Evolutionary conservation across 1,140 invertebrate genomes (phyloP).

Genomic region (Chionoecetes opilio): DNA sequence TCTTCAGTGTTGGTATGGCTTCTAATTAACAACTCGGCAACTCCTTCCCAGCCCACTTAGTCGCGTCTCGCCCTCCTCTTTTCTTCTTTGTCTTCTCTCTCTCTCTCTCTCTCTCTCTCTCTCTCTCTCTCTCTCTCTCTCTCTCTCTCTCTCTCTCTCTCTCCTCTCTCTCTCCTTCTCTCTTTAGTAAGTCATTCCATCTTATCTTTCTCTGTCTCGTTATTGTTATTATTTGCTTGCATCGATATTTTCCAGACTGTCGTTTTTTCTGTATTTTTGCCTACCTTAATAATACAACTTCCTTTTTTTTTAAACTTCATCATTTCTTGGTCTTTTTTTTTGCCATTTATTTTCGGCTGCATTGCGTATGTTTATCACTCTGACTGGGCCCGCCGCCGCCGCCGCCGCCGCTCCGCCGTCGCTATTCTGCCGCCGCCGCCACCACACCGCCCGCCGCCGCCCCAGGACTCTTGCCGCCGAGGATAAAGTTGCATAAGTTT

Average conservation of each 20-base stretch:
- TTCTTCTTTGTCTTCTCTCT: not conserved
- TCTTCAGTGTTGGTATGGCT: conserved; percentile 18
- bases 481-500: not conserved
- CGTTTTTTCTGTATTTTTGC: not conserved
- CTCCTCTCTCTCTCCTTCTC: not conserved
- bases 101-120: conserved; percentile 57
- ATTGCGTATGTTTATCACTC: not conserved
- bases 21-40: conserved; percentile 30
- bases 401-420: not conserved
- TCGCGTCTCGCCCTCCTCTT: not conserved
- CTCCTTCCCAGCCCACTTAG: not conserved
- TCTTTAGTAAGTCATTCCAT: not conserved
- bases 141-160: conserved; percentile 63
- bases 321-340: not conserved
- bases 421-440: not conserved
- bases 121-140: conserved; percentile 55
- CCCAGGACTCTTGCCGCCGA: not conserved
- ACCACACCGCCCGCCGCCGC: not conserved
- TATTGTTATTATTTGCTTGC: not conserved
- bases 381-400: not conserved
- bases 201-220: not conserved
- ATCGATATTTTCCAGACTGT: not conserved
- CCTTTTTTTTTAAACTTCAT: not conserved
- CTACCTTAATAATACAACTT: not conserved
- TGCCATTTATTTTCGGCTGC: not conserved